Conservation (phyloP, 1,140 invertebrate genomes). For the Temnothorax longispinosus region DNA sequence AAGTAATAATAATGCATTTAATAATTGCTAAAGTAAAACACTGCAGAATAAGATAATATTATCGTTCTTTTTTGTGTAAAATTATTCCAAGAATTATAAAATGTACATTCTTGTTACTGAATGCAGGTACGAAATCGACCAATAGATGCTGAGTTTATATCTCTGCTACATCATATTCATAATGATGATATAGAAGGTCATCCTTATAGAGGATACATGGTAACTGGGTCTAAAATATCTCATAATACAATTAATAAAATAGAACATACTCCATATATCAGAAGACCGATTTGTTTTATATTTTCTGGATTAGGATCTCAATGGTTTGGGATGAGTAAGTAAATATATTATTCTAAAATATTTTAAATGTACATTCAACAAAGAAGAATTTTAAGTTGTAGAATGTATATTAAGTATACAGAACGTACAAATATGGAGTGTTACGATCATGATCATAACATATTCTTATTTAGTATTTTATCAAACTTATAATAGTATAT, state of each 20-base stretch:
- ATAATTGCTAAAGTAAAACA: neutral
- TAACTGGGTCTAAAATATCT: slow-evolving; percentile 79
- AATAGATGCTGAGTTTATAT: slow-evolving; percentile 87
- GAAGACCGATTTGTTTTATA: slow-evolving; percentile 63
- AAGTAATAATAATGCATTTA: neutral
- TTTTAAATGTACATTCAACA: too few relatives aligned
- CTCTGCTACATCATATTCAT: slow-evolving; percentile 85
- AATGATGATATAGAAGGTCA: slow-evolving; percentile 85
- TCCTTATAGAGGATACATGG: slow-evolving; percentile 84
- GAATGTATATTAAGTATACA: too few relatives aligned
- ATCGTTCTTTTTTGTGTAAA: neutral
- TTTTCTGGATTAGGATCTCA: slow-evolving; percentile 69
- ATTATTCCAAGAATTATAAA: neutral
- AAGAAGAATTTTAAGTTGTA: too few relatives aligned
- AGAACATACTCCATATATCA: neutral
- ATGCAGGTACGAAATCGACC: slow-evolving; percentile 83
- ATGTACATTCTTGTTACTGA: neutral
- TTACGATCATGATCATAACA: too few relatives aligned
- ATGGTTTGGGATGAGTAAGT: slow-evolving; percentile 62
- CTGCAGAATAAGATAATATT: neutral
- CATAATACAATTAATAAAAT: slow-evolving; percentile 31
- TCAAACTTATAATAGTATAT: neutral
- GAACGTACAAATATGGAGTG: too few relatives aligned
- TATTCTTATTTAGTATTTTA: too few relatives aligned
- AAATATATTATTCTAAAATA: too few relatives aligned